Conservation (phyloP, 2,113 vertebrate species). For the Phaetusa simplex region DNA sequence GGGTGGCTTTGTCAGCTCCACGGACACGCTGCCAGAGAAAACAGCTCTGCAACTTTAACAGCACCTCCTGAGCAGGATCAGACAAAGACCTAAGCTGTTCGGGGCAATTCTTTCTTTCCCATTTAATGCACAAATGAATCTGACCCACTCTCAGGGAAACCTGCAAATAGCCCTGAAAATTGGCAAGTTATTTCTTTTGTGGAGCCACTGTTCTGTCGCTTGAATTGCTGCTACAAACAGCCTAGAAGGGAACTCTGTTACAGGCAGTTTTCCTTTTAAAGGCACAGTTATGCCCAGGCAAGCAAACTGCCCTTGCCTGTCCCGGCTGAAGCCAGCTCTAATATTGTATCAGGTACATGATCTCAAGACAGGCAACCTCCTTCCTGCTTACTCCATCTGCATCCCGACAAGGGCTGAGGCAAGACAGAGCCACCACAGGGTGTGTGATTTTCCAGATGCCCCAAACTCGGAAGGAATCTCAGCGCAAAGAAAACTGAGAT, state of each 20-base stretch:
- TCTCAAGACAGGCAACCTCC: not conserved
- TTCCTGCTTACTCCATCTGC: not conserved
- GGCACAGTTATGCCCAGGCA: not conserved
- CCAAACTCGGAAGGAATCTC: not conserved
- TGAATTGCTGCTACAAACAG: not conserved
- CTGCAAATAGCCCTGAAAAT: not conserved
- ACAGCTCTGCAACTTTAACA: not conserved
- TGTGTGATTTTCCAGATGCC: not conserved
- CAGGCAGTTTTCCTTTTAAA: not conserved
- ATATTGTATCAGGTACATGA: not conserved
- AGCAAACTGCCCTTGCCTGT: not conserved
- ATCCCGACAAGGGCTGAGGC: not conserved
- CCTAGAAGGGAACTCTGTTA: not conserved
- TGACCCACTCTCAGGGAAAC: not conserved
- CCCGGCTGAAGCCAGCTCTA: not conserved
- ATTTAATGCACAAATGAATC: not conserved
- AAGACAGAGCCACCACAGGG: not conserved
- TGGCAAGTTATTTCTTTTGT: not conserved
- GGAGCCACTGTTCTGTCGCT: not conserved
- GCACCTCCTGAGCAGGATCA: not conserved
- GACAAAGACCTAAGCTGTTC: not conserved
- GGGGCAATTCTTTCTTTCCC: not conserved
- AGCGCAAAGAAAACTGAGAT: not conserved
- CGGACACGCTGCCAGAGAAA: conserved; percentile 30
- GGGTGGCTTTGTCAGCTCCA: conserved; percentile 32